phyloP scores from a whole-genome alignment of 2,888 invertebrate species.

The Sipha maydis region DNA sequence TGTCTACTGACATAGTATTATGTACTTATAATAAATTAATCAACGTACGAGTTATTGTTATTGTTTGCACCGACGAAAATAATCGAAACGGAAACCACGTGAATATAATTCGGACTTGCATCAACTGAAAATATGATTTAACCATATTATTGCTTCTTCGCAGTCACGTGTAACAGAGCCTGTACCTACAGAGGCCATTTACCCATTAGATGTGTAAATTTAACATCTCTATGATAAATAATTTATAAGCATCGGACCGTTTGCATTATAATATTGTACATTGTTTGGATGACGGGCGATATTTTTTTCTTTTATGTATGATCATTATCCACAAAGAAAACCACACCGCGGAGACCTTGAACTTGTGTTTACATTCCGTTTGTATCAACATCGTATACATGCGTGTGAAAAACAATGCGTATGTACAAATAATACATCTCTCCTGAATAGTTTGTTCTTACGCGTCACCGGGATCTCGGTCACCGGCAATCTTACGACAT shows the following conservation, averaged over 20 bases:
- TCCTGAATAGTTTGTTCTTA: slow-evolving; percentile 1
- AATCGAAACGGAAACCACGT: too few relatives aligned
- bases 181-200: slow-evolving; percentile 27
- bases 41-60: too few relatives aligned
- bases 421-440: too few relatives aligned
- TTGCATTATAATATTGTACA: neutral
- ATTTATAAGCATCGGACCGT: neutral
- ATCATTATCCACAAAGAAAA: slow-evolving; percentile 21
- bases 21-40: too few relatives aligned
- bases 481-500: slow-evolving; percentile 18
- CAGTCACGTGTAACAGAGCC: neutral
- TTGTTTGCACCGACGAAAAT: too few relatives aligned
- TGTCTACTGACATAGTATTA: too few relatives aligned
- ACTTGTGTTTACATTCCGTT: slow-evolving; percentile 55
- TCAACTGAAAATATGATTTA: too few relatives aligned
- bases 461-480: neutral
- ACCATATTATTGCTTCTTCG: too few relatives aligned
- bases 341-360: slow-evolving; percentile 37
- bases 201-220: slow-evolving; percentile 8
- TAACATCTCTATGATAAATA: slow-evolving; percentile 25
- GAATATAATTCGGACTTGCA: too few relatives aligned
- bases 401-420: neutral
- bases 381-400: neutral
- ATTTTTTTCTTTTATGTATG: neutral
- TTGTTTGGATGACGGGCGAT: neutral